These are phyloP conservation scores for Gorsachius goisagi DNA, from an alignment of 2,113 vertebrate genomes.

Conservation along the genomic window DNA sequence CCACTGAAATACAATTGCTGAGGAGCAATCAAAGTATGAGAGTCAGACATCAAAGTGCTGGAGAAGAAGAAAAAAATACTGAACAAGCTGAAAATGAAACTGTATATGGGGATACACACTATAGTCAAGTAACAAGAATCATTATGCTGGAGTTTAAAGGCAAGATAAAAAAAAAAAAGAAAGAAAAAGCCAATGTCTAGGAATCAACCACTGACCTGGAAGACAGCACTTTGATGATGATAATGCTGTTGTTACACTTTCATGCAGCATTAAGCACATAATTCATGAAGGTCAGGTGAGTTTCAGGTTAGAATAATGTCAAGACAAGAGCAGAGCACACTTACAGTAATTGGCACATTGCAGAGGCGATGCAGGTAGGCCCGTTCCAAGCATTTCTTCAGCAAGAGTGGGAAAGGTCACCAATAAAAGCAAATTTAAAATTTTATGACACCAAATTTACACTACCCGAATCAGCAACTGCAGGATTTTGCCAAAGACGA, in stretches of 20 bases:
- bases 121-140: not conserved
- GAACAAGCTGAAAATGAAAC: not conserved
- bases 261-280: not conserved
- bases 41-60: not conserved
- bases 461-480: fast-evolving
- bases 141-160: not conserved
- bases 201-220: not conserved
- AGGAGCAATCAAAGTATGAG: not conserved
- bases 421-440: not conserved
- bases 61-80: not conserved
- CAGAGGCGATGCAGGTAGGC: not conserved
- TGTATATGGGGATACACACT: not conserved
- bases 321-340: not conserved
- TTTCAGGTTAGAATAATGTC: not conserved
- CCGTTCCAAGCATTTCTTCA: not conserved
- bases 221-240: not conserved
- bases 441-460: not conserved
- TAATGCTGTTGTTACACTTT: not conserved
- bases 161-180: not conserved
- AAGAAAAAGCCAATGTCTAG: not conserved
- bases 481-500: not conserved
- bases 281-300: not conserved
- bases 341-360: not conserved
- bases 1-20: not conserved
- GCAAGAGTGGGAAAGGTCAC: not conserved